Conservation (phyloP, 2,888 invertebrate genomes). For the Mesoligia furuncula region DNA sequence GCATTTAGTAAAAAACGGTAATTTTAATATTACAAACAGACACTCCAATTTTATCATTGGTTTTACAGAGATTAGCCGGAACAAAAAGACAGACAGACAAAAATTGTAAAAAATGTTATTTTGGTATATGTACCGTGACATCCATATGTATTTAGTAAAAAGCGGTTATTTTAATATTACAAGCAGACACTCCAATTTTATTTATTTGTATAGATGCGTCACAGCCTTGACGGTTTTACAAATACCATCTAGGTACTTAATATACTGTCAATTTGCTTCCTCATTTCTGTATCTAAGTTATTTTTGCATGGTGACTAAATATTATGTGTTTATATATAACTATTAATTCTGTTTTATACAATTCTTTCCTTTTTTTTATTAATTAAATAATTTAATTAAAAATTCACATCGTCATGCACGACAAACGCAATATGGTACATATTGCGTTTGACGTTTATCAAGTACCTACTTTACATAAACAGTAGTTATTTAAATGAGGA, state of each 20-base stretch:
- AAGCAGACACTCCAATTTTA: no score
- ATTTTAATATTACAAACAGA: no score
- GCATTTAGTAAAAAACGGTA: no score
- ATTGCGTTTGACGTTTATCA: no score
- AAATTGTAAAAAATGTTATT: no score
- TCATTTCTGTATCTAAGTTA: constrained; percentile 30
- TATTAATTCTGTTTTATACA: not conserved
- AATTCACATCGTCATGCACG: not conserved
- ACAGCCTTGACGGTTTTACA: constrained; percentile 8
- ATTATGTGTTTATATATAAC: not conserved
- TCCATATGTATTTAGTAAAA: no score
- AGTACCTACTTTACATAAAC: not conserved
- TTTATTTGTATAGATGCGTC: constrained; percentile 15
- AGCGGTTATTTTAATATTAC: no score
- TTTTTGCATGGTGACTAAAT: constrained; percentile 17
- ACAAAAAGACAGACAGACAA: no score
- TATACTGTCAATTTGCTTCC: constrained; percentile 30
- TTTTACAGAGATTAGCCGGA: no score
- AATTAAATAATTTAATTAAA: not conserved
- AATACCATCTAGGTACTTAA: constrained; percentile 36
- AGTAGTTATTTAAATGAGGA: constrained; percentile 8
- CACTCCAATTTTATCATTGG: no score
- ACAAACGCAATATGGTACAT: not conserved
- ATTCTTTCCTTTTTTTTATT: not conserved
- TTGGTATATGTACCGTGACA: no score